Conservation (phyloP, 2,797 vertebrate genomes). For the Parotocinclus haroldoi region DNA sequence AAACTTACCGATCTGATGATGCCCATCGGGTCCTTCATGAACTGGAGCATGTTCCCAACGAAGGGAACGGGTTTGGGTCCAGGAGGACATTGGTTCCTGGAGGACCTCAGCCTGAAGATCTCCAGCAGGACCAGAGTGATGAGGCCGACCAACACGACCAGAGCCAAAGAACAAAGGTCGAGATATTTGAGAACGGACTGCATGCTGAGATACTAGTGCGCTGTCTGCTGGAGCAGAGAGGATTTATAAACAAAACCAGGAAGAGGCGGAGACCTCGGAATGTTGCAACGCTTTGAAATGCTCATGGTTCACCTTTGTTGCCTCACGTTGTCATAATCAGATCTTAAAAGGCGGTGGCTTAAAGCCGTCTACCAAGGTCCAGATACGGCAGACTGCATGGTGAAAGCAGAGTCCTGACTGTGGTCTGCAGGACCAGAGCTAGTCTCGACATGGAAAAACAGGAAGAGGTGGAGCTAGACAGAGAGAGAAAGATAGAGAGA, state of each 20-base stretch:
- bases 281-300: not conserved
- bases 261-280: constrained; percentile 3
- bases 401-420: too few species aligned
- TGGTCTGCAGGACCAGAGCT: too few species aligned
- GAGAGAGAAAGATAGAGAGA: too few species aligned
- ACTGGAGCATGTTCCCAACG: constrained; percentile 17
- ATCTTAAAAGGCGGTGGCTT: too few species aligned
- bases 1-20: constrained; percentile 30
- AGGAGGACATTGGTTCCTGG: constrained; percentile 14
- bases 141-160: constrained; percentile 24
- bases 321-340: not conserved
- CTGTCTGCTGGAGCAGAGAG: not conserved
- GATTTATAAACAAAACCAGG: not conserved
- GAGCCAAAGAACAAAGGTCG: constrained; percentile 13
- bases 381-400: too few species aligned
- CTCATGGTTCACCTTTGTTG: not conserved
- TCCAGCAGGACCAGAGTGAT: constrained; percentile 32
- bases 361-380: too few species aligned
- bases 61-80: constrained; percentile 41
- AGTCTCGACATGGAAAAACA: too few species aligned
- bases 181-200: constrained; percentile 13
- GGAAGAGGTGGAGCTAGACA: too few species aligned
- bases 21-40: constrained; percentile 4
- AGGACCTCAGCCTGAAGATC: constrained; percentile 24
- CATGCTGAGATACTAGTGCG: constrained; percentile 22